Conservation (phyloP, 2,888 invertebrate genomes). For the Tricholauxania praeusta region DNA sequence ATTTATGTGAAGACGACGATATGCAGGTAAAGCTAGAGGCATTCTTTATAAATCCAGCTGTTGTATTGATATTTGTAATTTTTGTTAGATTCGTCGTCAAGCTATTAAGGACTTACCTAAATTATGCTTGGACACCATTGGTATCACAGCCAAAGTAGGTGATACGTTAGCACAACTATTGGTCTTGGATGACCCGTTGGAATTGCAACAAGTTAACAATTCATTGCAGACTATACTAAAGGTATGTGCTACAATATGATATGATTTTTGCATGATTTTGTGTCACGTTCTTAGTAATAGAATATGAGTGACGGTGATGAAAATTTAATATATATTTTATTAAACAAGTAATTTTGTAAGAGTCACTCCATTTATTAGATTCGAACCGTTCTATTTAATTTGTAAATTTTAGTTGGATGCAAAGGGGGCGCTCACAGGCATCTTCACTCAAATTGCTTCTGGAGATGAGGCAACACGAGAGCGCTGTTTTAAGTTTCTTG, state of each 20-base stretch:
- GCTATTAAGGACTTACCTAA: slow-evolving; percentile 92
- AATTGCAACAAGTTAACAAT: slow-evolving; percentile 86
- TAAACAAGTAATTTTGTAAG: not conserved
- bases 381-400: slow-evolving; percentile 6
- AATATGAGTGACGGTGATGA: not conserved
- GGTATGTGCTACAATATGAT: slow-evolving; percentile 45
- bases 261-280: not conserved
- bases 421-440: slow-evolving; percentile 74
- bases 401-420: slow-evolving; percentile 55
- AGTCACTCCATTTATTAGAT: slow-evolving; percentile 20
- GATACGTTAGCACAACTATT: slow-evolving; percentile 93
- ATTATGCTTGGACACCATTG: slow-evolving; percentile 87
- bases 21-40: slow-evolving; percentile 74
- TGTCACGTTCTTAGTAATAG: not conserved
- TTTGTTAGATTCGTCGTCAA: slow-evolving; percentile 87
- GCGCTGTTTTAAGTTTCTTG: slow-evolving; percentile 87
- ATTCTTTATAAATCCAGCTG: slow-evolving; percentile 25
- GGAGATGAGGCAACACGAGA: slow-evolving; percentile 85
- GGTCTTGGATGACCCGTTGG: slow-evolving; percentile 86
- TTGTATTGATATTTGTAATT: slow-evolving; percentile 4
- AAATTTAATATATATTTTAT: not conserved
- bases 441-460: slow-evolving; percentile 77
- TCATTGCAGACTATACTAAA: slow-evolving; percentile 76
- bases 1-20: slow-evolving; percentile 96
- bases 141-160: slow-evolving; percentile 86